Conservation (phyloP, 2,113 vertebrate genomes). For the Elanus axillaris region DNA sequence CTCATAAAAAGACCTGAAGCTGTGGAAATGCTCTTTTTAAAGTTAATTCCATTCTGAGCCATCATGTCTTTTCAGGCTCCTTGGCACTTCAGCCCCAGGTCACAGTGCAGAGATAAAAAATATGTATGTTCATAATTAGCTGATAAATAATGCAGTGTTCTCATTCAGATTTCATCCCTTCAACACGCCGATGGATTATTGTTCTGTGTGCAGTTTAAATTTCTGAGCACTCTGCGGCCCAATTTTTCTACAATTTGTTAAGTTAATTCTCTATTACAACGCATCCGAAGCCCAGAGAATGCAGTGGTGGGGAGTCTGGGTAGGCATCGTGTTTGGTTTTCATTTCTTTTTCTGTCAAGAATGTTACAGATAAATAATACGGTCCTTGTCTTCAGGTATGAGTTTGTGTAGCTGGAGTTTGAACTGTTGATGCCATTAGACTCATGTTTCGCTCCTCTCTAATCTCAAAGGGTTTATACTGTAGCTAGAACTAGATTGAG, state of each 20-base stretch:
- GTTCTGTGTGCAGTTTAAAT: conserved; percentile 39
- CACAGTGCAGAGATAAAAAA: conserved; percentile 65
- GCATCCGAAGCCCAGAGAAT: neutral
- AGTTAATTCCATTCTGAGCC: conserved; percentile 44
- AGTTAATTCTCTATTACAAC: neutral
- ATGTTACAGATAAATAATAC: neutral
- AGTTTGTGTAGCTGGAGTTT: neutral
- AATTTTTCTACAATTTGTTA: conserved; percentile 17
- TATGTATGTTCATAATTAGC: conserved; percentile 67
- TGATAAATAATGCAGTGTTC: conserved; percentile 71
- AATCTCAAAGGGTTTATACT: neutral
- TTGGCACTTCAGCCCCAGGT: conserved; percentile 46
- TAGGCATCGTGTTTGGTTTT: neutral
- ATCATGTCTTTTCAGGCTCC: conserved; percentile 3
- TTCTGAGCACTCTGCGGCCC: conserved; percentile 21
- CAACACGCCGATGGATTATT: conserved; percentile 29
- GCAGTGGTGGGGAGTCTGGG: neutral
- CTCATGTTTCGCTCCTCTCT: neutral
- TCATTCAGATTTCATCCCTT: conserved; percentile 31
- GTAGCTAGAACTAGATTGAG: neutral
- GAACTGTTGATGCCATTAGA: neutral
- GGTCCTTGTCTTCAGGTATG: neutral
- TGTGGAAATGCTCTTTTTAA: conserved; percentile 41
- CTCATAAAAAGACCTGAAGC: conserved; percentile 23
- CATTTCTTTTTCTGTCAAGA: neutral